Conservation (phyloP, 2,797 vertebrate genomes). For the Gambusia yucatana region DNA sequence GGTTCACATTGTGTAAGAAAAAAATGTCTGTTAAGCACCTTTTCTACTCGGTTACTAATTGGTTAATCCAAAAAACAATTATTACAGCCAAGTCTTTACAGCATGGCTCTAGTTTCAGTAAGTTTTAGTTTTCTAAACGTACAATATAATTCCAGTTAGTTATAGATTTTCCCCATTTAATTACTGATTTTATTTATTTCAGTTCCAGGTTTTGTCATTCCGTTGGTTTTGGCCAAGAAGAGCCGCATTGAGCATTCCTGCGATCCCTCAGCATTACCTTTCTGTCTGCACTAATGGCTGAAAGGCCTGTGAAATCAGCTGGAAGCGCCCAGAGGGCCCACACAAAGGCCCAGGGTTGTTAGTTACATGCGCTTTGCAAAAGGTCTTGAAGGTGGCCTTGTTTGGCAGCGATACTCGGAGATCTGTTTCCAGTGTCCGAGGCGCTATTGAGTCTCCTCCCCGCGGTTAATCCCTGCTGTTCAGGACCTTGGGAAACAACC, state of each 20-base stretch:
- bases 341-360: constrained; percentile 73
- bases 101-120: no score
- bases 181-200: no score
- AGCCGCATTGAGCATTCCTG: constrained; percentile 74
- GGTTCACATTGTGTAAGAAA: no score
- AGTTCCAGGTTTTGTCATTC: no score
- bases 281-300: constrained; percentile 66
- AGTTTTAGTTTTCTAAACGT: no score
- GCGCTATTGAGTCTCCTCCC: constrained; percentile 76
- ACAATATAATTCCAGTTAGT: no score
- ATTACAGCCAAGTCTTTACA: no score
- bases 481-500: constrained; percentile 82
- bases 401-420: constrained; percentile 69
- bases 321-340: constrained; percentile 66
- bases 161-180: no score
- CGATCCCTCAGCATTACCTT: constrained; percentile 77
- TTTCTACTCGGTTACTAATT: no score
- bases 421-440: constrained; percentile 79
- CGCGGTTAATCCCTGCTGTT: constrained; percentile 83
- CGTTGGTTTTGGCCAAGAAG: constrained; percentile 26
- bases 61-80: no score
- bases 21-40: no score
- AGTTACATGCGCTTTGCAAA: constrained; percentile 72
- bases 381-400: constrained; percentile 74
- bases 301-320: constrained; percentile 80